These are phyloP conservation scores for Yasuhikotakia modesta DNA, from an alignment of 2,797 vertebrate genomes.

Conservation along the genomic window DNA sequence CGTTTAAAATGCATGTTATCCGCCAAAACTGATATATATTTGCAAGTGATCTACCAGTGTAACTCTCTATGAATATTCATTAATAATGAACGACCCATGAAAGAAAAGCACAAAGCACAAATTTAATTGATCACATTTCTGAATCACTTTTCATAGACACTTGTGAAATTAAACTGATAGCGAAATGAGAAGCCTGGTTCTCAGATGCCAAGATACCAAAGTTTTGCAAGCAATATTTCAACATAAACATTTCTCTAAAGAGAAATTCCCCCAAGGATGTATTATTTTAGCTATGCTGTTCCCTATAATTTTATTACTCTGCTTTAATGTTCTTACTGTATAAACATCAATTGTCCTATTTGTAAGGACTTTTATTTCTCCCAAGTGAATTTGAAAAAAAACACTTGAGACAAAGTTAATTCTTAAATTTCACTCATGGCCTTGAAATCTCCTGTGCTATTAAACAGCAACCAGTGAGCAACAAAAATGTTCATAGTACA, in stretches of 20 bases:
- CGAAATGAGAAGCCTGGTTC: neutral
- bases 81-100: neutral
- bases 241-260: neutral
- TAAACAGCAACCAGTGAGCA: neutral
- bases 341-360: neutral
- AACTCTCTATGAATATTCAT: neutral
- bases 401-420: neutral
- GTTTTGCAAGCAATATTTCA: neutral
- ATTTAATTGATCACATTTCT: neutral
- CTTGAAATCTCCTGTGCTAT: too few relatives aligned
- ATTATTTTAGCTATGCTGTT: neutral
- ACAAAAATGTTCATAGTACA: neutral
- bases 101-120: neutral
- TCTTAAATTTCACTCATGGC: neutral
- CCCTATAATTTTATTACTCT: too few relatives aligned
- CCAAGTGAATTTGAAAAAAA: too few relatives aligned
- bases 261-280: neutral
- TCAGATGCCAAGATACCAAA: neutral
- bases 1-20: conserved; percentile 67
- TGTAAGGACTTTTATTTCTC: neutral
- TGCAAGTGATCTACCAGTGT: conserved; percentile 32
- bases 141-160: neutral
- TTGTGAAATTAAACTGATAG: neutral
- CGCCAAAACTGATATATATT: conserved; percentile 56
- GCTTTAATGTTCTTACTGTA: neutral